Evolutionary conservation across 2,888 invertebrate genomes (phyloP), one percentile per base, ranked within the genome.

Genomic region (Napeogenes inachia): DNA sequence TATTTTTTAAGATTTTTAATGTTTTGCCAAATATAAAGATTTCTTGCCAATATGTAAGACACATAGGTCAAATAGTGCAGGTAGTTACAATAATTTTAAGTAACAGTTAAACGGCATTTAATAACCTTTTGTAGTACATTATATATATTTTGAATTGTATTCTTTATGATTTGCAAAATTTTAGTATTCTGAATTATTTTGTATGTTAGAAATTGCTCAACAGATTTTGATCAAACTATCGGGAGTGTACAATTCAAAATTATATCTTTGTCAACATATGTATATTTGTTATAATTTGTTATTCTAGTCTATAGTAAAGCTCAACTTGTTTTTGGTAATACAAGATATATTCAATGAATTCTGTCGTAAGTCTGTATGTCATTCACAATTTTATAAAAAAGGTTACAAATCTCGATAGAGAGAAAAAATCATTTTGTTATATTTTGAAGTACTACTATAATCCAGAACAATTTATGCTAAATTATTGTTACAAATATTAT

Each of bases 241-340:
- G 32, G 30, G 35, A 13, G n/a, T 42, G 33, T 38, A 30, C 45
- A 54, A 50, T 58, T 50, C 56, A 42, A 54, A 53, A 54, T 47
- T 45, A 21, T 21, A 21, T 21, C 21, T 21, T 55, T 21, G 56
- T 33, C 42, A 46, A 32, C 57, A 57, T 45, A 57, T 64, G 59
- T 57, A 60, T 60, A 54, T 63, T 60, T 59, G 63, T 57, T 67
- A 66, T 74, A 68, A 70, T 70, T 79, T 81, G 78, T 82, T 80
- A 74, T 82, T 87, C 88, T 89, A 89, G 88, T 89, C 88, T 85
- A 80, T 82, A 82, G 79, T 79, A 81, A 82, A 81, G 86, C 87
- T 88, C 87, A 88, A 86, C 74, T 70, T 70, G 62, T 64, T 62
- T 62, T 63, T 65, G 63, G 65, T 67, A 65, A 63, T 68, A 64